These are phyloP conservation scores for Ondatra zibethicus DNA, from an alignment of 2,113 vertebrate species.

Conservation along the genomic window DNA sequence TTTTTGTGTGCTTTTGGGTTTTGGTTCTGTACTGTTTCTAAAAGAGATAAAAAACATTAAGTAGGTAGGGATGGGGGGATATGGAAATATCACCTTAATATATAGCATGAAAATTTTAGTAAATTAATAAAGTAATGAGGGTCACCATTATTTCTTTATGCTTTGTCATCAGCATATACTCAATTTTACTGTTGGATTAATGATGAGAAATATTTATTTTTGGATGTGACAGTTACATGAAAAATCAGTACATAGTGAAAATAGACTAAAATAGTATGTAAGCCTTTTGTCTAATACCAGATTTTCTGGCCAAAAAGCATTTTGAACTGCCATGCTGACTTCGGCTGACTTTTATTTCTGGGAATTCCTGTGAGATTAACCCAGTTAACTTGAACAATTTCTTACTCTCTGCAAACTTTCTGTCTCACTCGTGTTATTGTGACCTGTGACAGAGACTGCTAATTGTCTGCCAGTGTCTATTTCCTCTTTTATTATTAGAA, in stretches of 20 bases:
- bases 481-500: background rate
- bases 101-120: background rate
- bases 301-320: background rate
- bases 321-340: background rate
- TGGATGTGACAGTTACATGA: slow-evolving; percentile 67
- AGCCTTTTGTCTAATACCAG: background rate
- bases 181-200: slow-evolving; percentile 72
- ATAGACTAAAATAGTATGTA: background rate
- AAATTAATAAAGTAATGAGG: slow-evolving; percentile 26
- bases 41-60: background rate
- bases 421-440: background rate
- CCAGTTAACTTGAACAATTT: background rate
- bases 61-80: background rate
- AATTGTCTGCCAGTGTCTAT: background rate
- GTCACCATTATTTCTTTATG: slow-evolving; percentile 62
- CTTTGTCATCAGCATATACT: slow-evolving; percentile 77
- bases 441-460: background rate
- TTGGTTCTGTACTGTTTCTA: background rate
- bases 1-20: background rate
- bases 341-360: background rate
- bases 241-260: slow-evolving; percentile 43
- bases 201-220: slow-evolving; percentile 77
- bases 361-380: background rate
- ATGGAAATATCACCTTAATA: background rate
- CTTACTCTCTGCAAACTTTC: slow-evolving; percentile 33